Percentiles rank a stretch among this genome's conserved stretches.
Evolutionary conservation across 2,888 invertebrate species (phyloP).

Genomic region (Proisotoma minuta): DNA sequence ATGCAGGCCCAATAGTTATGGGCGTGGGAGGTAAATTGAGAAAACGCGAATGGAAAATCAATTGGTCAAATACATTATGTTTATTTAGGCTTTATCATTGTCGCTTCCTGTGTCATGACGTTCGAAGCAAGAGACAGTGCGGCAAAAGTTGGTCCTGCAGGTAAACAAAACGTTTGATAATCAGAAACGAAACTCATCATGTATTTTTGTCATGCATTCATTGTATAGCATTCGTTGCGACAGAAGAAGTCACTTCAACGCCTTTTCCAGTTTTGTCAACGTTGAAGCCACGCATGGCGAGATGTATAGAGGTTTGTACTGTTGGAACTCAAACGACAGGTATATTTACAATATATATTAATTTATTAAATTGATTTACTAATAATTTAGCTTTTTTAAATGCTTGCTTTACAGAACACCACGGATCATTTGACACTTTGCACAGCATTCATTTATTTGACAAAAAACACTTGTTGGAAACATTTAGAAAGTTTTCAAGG

Average conservation of each 20-base stretch:
- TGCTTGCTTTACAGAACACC: too few relatives aligned
- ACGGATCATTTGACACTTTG: constrained; percentile 29
- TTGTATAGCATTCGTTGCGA: constrained; percentile 50
- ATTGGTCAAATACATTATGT: background rate
- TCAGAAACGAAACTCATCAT: too few relatives aligned
- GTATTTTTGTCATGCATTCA: constrained; percentile 52
- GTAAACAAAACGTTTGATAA: constrained; percentile 3
- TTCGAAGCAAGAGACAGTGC: constrained; percentile 94
- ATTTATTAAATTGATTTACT: too few relatives aligned
- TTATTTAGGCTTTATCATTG: constrained; percentile 78
- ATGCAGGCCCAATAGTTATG: constrained; percentile 97
- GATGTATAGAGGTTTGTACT: constrained; percentile 41
- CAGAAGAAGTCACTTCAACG: constrained; percentile 25
- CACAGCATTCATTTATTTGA: constrained; percentile 40
- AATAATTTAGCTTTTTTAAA: too few relatives aligned
- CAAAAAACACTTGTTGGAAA: constrained; percentile 42
- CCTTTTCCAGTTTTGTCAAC: constrained; percentile 19
- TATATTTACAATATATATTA: too few relatives aligned
- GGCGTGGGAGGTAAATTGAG: constrained; percentile 75
- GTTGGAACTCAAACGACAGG: constrained; percentile 43
- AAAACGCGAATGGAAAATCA: background rate
- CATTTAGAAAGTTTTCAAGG: constrained; percentile 46
- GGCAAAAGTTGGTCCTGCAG: constrained; percentile 63
- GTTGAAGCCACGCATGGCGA: constrained; percentile 26
- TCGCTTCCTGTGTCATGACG: constrained; percentile 97